Base-by-base conservation (phyloP, 2,797 vertebrate species). In the Hozukius guyotensis region DNA sequence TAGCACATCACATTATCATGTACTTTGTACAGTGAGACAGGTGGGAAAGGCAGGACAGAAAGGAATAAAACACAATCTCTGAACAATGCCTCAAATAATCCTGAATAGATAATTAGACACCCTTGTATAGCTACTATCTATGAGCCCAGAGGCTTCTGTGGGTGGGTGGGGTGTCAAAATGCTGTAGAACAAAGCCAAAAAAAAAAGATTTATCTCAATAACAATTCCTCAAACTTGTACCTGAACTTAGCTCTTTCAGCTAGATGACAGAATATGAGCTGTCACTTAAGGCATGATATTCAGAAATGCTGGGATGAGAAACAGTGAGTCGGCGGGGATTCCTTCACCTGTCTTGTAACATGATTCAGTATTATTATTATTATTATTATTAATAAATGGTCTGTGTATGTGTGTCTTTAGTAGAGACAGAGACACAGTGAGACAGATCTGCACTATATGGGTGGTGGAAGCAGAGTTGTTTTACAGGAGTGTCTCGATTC, bases 141-240 rank as follows among this genome's bases (percentile, higher is more conserved):
- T 24, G 8, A 13, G 34, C 60, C 63, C 77, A 82, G 53, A 69
- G 63, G 46, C 60, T 52, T 74, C 3, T n/a, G 8, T 52, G 57
- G 71, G 25, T 72, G 34, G 63, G 60, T 72, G 29, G 63, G 60
- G 31, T 62, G 36, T 65, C 72, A 81, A 66, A 59, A 68, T 31
- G n/a, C 49, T 38, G 24, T 20, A 72, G 74, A 85, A 82, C 59
- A 84, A 83, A 78, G 57, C 10, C 25, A 66, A 57, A 70, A 56
- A 80, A 27, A 80, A 29, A 73, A 25, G n/a, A 61, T 36, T 55
- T 80, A 87, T 83, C 81, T 86, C 69, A 71, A 67, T 71, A 87
- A 81, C 34, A 82, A 77, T 75, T 82, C 9, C 22, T 76, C 31
- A 83, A 52, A 78, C 55, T 59, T 34, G 52, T 60, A 80, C 73